Base-by-base conservation (phyloP, 2,797 vertebrate species). In the Myripristis jacobus region DNA sequence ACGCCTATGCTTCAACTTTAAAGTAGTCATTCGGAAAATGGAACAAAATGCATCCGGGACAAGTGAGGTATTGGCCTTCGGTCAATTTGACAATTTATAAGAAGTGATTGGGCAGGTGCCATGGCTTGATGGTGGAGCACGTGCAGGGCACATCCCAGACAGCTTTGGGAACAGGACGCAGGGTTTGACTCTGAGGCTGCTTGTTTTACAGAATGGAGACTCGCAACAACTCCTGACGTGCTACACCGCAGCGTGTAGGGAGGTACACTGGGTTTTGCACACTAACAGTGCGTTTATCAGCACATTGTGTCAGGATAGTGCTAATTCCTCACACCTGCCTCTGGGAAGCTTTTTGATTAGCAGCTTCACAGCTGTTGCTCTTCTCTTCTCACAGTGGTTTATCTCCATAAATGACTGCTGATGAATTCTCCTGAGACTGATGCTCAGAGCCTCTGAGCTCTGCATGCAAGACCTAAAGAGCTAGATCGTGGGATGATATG, bases 401-500 rank as follows among this genome's bases (percentile, higher is more conserved):
- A 91, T 92, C 86, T 89, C 84, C 88, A 90, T 90, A 90, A 91
- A 87, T 91, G 89, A 92, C 91, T 89, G 89, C 88, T 88, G 90
- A 92, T 89, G 82, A 88, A 91, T 87, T 85, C 90, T 80, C 87
- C 68, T 4, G 90, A 86, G 87, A 89, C 76, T 64, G 72, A 84
- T 67, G 89, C 80, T 43, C 77, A 89, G 79, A 74, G 81, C 87
- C 87, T 81, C 77, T 12, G 81, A 79, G 85, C 87, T 74, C 65
- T 83, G 62, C 85, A 89, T 68, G 61, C 8, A 25, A 75, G 67
- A 73, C 86, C 78, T 62, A 67, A 77, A 85, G 71, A 85, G 75
- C 60, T 65, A 55, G 70, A 48, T 83, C 79, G 74, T 38, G 70
- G 59, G 73, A 25, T 76, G 80, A 81, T 78, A 73, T 67, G 75